These are phyloP conservation scores for Stenichneumon culpator DNA, from an alignment of 2,888 invertebrate genomes.

Conservation along the genomic window DNA sequence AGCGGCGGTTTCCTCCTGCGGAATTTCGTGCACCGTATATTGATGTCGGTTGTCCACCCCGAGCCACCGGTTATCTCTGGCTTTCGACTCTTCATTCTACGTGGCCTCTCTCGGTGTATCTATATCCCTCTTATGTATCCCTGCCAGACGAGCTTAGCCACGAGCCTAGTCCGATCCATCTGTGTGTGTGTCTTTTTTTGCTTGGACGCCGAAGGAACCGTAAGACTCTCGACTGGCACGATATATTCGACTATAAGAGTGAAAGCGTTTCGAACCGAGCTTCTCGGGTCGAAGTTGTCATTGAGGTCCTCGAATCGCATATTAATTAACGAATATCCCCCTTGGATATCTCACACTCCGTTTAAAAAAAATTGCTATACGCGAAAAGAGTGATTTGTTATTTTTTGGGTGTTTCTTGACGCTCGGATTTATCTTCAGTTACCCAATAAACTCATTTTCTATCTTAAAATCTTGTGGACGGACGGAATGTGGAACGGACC, in stretches of 20 bases:
- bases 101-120: slow-evolving; percentile 26
- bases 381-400: not conserved
- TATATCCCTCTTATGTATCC: slow-evolving; percentile 50
- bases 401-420: too few species aligned
- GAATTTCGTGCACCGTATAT: slow-evolving; percentile 84
- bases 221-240: slow-evolving; percentile 53
- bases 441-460: not conserved
- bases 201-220: slow-evolving; percentile 38
- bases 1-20: slow-evolving; percentile 58
- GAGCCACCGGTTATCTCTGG: slow-evolving; percentile 40
- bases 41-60: slow-evolving; percentile 79
- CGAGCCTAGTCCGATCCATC: slow-evolving; percentile 59
- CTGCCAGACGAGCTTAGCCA: slow-evolving; percentile 61
- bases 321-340: not conserved
- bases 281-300: slow-evolving; percentile 6
- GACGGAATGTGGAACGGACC: too few species aligned
- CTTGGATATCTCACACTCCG: not conserved
- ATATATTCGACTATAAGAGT: slow-evolving; percentile 44
- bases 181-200: slow-evolving; percentile 38
- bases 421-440: not conserved
- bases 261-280: slow-evolving; percentile 29
- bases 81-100: slow-evolving; percentile 40
- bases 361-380: not conserved
- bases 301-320: slow-evolving; percentile 6
- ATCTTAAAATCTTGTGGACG: not conserved